Conservation (phyloP, 2,113 vertebrate species). For the Numida meleagris region DNA sequence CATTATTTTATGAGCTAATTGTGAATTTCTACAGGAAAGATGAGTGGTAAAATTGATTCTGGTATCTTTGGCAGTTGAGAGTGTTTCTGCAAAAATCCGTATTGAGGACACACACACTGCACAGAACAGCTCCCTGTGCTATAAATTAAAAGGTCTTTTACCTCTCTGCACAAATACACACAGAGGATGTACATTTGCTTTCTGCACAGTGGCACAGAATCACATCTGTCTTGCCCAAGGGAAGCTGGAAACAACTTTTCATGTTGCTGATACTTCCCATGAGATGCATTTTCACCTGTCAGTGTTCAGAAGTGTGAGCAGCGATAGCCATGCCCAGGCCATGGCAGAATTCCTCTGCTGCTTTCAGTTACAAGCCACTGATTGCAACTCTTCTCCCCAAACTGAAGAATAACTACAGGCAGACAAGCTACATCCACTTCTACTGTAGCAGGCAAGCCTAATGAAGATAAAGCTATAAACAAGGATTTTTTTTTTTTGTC, state of each 20-base stretch:
- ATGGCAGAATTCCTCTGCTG: neutral
- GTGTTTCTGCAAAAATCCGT: neutral
- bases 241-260: neutral
- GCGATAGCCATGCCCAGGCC: fast-evolving
- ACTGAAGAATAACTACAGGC: neutral
- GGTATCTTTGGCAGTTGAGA: neutral
- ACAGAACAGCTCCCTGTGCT: neutral
- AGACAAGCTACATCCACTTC: neutral
- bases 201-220: fast-evolving
- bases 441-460: neutral
- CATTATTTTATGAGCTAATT: neutral
- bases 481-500: neutral
- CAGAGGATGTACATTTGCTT: neutral
- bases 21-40: neutral
- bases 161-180: neutral
- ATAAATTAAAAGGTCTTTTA: neutral
- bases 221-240: neutral
- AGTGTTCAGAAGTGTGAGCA: neutral
- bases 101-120: neutral
- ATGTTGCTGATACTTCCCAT: neutral
- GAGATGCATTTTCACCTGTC: neutral
- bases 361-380: neutral
- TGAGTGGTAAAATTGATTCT: neutral
- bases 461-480: neutral
- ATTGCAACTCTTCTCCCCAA: neutral